Base-by-base conservation (phyloP, 1,140 invertebrate species). In the Mactra quadrangularis region DNA sequence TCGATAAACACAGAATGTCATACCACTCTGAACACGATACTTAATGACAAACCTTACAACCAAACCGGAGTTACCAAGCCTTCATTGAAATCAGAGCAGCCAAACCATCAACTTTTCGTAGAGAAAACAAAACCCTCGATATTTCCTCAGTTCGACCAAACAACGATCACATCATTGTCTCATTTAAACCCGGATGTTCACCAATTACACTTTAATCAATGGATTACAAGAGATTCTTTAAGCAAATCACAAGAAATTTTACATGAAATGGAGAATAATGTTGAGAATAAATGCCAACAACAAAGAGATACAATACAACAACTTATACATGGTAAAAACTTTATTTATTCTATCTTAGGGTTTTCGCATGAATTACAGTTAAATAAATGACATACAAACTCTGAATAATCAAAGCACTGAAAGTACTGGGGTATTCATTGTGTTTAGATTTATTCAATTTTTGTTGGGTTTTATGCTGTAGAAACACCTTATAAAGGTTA, bases 161-260 rank as follows among this genome's bases (percentile, higher is more conserved):
- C 29, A 25, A 60, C n/a, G 50, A 78, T n/a, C 15, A 68, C 82
- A 13, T 76, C 85, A 7, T 15, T 90, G 13, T 62, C 72, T 33
- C 53, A 70, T 13, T 35, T 89, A 45, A 88, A 86, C 60, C 66
- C 85, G 4, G 86, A 90, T 17, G 59, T 90, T 11, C 47, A 86
- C 64, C 41, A 75, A 33, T 83, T 86, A 13, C 59, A 87, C 11
- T 66, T 79, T 13, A 86, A 81, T 27, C 82, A 87, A 55, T 88
- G 86, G 84, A 27, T 59, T 15, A 74, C 82, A 19, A 66, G 83
- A 22, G 89, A 89, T 29, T 84, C 87, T 31, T 75, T 89, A 33
- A 87, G 87, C 27, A 79, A 86, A 41, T 76, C 88, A 38, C 82
- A 90, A 27, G 87, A 89, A 25, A 70, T 90, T 15, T 59, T 90